Base-by-base conservation (phyloP, 2,797 vertebrate genomes). In the Falco columbarius region DNA sequence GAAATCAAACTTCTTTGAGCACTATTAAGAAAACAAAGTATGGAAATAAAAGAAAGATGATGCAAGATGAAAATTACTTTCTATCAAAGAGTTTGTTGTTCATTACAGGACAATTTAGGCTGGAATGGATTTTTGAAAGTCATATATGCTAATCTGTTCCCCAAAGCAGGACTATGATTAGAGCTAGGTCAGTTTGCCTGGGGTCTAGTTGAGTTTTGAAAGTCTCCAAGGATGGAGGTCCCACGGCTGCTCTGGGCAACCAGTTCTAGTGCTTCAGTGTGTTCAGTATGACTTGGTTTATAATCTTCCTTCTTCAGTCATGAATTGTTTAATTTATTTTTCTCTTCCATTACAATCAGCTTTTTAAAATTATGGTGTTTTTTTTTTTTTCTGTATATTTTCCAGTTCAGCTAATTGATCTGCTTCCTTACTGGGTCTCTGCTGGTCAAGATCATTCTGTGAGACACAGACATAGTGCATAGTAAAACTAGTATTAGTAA, bases 121-220 rank as follows among this genome's bases (percentile, higher is more conserved):
- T 86, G 38, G 6, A 82, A 68, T 56, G 1, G 3, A 26, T 36
- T 68, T 75, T 75, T 29, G 30, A 36, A 93, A 56, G 14, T 52
- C 54, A 32, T 49, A 17, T 65, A 18, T 36, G 10, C 3, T 59
- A 65, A 49, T 0, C 0, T 65, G 14, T 58, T 90, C 9, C 30
- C 88, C 40, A 61, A 65, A 75, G 5, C 20, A 88, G 30, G 42
- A 4, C 7, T 76, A 30, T 14, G 67, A 44, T 8, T 32, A 55
- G 23, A 51, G 6, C 7, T 70, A 40, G 34, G 42, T 34, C 10
- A 23, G 15, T 6, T 54, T 86, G 13, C 13, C 40, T 23, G 56
- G 14, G 3, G 9, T 80, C 51, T 56, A 40, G 27, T 17, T 0
- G 4, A 65, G 3, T 55, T 85, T 58, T 61, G 4, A 70, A 67